These are phyloP conservation scores for Steinernema carpocapsae DNA, from an alignment of 2,888 invertebrate genomes.

Conservation along the genomic window DNA sequence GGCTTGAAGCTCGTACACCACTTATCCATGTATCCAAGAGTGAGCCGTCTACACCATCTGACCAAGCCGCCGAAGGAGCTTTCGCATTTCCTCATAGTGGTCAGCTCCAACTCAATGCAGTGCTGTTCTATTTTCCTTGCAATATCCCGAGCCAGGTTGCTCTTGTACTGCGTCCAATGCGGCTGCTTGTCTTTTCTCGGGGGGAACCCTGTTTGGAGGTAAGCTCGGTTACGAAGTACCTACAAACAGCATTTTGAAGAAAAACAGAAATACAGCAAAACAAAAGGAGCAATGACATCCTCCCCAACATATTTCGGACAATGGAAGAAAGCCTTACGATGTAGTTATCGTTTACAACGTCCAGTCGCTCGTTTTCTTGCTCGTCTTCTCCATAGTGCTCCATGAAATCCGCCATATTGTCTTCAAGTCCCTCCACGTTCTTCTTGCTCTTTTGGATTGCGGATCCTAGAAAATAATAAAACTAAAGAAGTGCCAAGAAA, in stretches of 20 bases:
- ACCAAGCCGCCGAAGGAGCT: not conserved
- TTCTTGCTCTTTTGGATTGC: constrained; percentile 41
- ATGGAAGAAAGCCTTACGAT: no score
- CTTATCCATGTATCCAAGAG: no score
- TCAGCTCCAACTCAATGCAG: constrained; percentile 58
- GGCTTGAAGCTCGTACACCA: no score
- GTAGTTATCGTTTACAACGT: not conserved
- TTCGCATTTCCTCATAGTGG: constrained; percentile 56
- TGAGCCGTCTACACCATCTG: no score
- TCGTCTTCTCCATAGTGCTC: constrained; percentile 36
- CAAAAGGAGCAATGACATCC: not conserved
- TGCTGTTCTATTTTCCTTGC: constrained; percentile 50
- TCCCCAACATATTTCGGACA: constrained; percentile 40
- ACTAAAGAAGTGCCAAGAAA: no score
- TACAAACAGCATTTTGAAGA: not conserved
- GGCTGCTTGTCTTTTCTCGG: constrained; percentile 28
- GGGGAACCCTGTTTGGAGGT: not conserved
- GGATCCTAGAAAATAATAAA: constrained; percentile 40
- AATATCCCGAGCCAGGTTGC: constrained; percentile 48
- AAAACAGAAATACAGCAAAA: not conserved
- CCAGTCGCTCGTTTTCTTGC: constrained; percentile 45
- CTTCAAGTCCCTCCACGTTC: constrained; percentile 41
- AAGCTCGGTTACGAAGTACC: constrained; percentile 39
- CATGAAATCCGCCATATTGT: constrained; percentile 46
- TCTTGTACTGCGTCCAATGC: constrained; percentile 48